Percentiles rank a stretch among this genome's conserved stretches.
Conservation (phyloP, 2,888 invertebrate genomes). For the Leptura quadrifasciata region DNA sequence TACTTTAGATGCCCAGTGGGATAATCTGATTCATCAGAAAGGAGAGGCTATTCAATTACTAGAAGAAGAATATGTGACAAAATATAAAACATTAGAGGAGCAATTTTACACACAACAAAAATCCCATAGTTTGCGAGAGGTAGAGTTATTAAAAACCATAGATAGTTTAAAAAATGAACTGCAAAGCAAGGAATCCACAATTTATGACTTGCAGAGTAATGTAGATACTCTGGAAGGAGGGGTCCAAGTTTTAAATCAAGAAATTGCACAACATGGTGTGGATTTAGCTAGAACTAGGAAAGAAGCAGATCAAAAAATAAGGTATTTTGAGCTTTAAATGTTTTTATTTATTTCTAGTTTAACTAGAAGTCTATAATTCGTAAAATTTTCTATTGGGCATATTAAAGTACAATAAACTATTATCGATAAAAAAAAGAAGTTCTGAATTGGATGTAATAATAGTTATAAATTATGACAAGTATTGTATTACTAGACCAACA, state of each 20-base stretch:
- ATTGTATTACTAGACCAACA: too few relatives aligned
- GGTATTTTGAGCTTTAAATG: conserved; percentile 67
- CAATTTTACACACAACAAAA: conserved; percentile 72
- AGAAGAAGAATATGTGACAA: conserved; percentile 78
- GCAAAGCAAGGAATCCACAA: conserved; percentile 68
- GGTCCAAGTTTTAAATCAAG: conserved; percentile 72
- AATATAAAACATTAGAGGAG: conserved; percentile 73
- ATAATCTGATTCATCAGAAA: conserved; percentile 79
- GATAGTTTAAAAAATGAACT: conserved; percentile 71
- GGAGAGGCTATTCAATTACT: conserved; percentile 78
- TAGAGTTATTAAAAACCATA: conserved; percentile 71
- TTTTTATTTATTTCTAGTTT: background rate
- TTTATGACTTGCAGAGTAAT: conserved; percentile 72
- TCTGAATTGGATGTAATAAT: too few relatives aligned
- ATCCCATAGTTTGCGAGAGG: conserved; percentile 70
- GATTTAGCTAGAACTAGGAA: conserved; percentile 67
- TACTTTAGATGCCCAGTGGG: conserved; percentile 79
- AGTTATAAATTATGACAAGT: too few relatives aligned
- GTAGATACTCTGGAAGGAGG: conserved; percentile 73
- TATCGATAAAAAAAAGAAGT: too few relatives aligned
- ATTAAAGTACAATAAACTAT: too few relatives aligned
- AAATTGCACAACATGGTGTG: conserved; percentile 70
- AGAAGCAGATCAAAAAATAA: conserved; percentile 73
- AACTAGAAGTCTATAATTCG: background rate
- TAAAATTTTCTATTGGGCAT: background rate